Base-by-base conservation (phyloP, 1,140 invertebrate genomes). In the Pseudomyrmex concolor region DNA sequence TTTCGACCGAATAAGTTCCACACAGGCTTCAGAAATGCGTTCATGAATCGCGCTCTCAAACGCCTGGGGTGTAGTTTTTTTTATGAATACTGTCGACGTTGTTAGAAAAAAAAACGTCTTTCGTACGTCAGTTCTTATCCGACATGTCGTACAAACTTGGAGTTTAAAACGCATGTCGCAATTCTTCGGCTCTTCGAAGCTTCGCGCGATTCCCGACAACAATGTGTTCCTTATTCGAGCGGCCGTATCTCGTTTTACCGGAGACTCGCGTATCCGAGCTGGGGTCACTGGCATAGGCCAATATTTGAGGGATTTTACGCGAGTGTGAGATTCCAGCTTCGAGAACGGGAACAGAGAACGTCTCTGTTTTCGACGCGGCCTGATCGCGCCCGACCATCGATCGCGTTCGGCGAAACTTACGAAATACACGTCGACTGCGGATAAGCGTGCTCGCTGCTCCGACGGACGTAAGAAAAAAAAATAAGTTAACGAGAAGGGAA, bases 251-350 rank as follows among this genome's bases (percentile, higher is more conserved):
- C 83, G 63, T 55, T 67, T 77, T 83, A 76, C 72, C 71, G 60
- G 62, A 54, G 81, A 70, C 74, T 66, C 51, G 62, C n/a, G 59
- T 74, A 85, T 62, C 57, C 67, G 54, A 48, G 34, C 34, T 48
- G 59, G 74, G 86, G 85, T 89, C 89, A 89, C 86, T 87, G 76
- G 78, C 83, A 83, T 80, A 59, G 85, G 73, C 83, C 77, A 87
- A 89, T 89, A 89, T 89, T 89, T 89, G 86, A 85, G 73, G 70
- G 78, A 80, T 74, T 86, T 88, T 68, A 86, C 78, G 67, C 74
- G 74, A 77, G 77, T 86, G 84, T 83, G 82, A 88, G 82, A 86
- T 86, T 71, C 60, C 60, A 50, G 57, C 81, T 86, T 84, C 77
- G 34, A 34, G 34, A 85, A 83, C 57, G 59, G 71, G 84, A 86